A percentile compares a stretch with the other conserved stretches of the same genome.
phyloP scores from a whole-genome alignment of 2,113 vertebrate species.

The Cebidichthys violaceus region DNA sequence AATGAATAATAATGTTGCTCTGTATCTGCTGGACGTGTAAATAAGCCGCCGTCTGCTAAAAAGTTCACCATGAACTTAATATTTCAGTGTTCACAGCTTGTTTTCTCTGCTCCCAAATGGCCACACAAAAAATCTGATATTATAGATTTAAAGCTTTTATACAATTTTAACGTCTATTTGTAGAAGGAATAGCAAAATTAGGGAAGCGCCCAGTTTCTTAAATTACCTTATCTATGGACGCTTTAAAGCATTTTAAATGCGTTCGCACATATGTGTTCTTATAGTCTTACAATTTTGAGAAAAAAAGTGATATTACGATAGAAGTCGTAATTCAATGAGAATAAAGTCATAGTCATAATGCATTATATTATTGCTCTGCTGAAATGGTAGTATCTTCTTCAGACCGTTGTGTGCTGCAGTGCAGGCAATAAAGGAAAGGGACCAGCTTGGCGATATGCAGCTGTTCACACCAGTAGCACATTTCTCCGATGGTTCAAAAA shows the following conservation, averaged over 20 bases:
- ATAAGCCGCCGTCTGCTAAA: neutral
- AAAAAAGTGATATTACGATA: too few relatives aligned
- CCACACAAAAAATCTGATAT: neutral
- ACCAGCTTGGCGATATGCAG: neutral
- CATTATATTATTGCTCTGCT: too few relatives aligned
- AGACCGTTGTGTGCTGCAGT: neutral
- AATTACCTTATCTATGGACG: neutral
- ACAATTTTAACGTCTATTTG: neutral
- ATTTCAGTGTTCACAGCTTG: neutral
- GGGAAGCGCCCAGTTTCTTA: neutral
- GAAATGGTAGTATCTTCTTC: neutral
- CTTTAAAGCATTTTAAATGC: neutral
- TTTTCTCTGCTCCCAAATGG: neutral
- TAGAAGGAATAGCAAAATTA: neutral
- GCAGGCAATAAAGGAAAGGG: neutral
- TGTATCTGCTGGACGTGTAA: neutral
- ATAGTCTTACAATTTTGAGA: too few relatives aligned
- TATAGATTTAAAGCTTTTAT: neutral
- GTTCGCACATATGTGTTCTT: too few relatives aligned
- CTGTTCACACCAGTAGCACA: neutral
- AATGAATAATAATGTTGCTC: neutral
- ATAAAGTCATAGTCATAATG: too few relatives aligned
- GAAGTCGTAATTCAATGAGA: too few relatives aligned
- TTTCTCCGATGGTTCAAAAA: neutral
- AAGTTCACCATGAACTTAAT: neutral